These are phyloP conservation scores for Arctocebus calabarensis DNA, from an alignment of 2,797 vertebrate species.

Conservation along the genomic window DNA sequence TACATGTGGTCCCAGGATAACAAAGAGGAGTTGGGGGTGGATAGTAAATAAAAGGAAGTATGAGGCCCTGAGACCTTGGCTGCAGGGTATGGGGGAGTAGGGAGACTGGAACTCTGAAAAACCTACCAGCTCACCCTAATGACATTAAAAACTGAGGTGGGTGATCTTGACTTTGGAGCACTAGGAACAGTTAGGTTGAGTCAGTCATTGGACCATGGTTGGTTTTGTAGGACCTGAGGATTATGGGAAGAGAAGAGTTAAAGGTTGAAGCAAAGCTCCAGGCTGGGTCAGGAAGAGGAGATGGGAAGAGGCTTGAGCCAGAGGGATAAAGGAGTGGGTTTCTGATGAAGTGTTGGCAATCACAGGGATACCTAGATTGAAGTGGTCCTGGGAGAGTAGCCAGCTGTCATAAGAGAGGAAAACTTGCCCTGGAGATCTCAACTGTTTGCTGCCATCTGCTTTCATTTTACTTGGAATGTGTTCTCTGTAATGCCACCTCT, in stretches of 20 bases:
- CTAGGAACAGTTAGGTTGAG: conserved; percentile 28
- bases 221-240: neutral
- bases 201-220: neutral
- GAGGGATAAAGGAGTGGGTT: neutral
- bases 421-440: conserved; percentile 15
- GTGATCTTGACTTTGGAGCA: conserved; percentile 49
- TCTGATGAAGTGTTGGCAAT: neutral
- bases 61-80: neutral
- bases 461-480: conserved; percentile 52
- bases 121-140: conserved; percentile 27
- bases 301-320: conserved; percentile 4
- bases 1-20: conserved; percentile 16
- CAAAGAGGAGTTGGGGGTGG: conserved; percentile 19
- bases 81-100: conserved; percentile 62
- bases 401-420: neutral
- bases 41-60: conserved; percentile 34
- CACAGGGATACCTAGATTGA: neutral
- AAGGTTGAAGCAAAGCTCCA: conserved; percentile 25
- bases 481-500: conserved; percentile 10
- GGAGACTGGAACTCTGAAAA: conserved; percentile 21
- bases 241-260: neutral
- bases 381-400: neutral
- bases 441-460: conserved; percentile 16
- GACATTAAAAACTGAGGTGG: conserved; percentile 36
- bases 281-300: neutral